phyloP scores from a whole-genome alignment of 2,888 invertebrate genomes.

The Meghimatium bilineatum region DNA sequence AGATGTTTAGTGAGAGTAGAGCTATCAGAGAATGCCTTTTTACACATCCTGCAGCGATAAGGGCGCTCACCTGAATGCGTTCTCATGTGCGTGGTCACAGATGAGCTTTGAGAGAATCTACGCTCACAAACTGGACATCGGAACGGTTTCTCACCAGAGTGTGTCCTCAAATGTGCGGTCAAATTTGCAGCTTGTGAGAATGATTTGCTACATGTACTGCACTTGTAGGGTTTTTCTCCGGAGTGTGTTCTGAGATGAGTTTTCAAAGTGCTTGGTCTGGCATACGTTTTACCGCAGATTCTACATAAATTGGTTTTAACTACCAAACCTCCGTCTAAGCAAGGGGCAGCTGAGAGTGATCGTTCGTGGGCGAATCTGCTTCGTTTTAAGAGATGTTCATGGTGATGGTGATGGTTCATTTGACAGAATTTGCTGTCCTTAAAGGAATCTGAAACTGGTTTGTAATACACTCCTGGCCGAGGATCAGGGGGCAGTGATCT shows the following conservation, averaged over 20 bases:
- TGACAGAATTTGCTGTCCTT: conserved; percentile 59
- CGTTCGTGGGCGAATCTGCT: conserved; percentile 31
- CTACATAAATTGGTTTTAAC: conserved; percentile 86
- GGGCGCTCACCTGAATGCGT: conserved; percentile 99
- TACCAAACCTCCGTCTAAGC: conserved; percentile 41
- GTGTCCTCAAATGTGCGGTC: conserved; percentile 96
- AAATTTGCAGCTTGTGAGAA: conserved; percentile 99
- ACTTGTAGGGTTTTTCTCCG: conserved; percentile 91
- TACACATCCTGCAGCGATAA: conserved; percentile 95
- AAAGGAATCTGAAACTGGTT: conserved; percentile 60
- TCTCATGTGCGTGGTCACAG: conserved; percentile 98
- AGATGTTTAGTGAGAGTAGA: conserved; percentile 98
- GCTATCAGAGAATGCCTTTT: conserved; percentile 98
- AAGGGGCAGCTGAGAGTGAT: conserved; percentile 26
- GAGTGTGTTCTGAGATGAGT: conserved; percentile 97
- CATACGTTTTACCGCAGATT: conserved; percentile 96
- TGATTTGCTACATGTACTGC: conserved; percentile 88
- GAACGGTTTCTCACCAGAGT: conserved; percentile 98
- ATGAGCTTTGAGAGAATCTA: conserved; percentile 95
- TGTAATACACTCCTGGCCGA: conserved; percentile 62
- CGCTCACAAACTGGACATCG: conserved; percentile 97
- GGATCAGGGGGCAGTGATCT: conserved; percentile 56
- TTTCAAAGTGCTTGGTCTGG: conserved; percentile 96
- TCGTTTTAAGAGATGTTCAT: conserved; percentile 42
- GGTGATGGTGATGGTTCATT: conserved; percentile 50